Base-by-base conservation (phyloP, 2,888 invertebrate genomes). In the Sialis lutaria region DNA sequence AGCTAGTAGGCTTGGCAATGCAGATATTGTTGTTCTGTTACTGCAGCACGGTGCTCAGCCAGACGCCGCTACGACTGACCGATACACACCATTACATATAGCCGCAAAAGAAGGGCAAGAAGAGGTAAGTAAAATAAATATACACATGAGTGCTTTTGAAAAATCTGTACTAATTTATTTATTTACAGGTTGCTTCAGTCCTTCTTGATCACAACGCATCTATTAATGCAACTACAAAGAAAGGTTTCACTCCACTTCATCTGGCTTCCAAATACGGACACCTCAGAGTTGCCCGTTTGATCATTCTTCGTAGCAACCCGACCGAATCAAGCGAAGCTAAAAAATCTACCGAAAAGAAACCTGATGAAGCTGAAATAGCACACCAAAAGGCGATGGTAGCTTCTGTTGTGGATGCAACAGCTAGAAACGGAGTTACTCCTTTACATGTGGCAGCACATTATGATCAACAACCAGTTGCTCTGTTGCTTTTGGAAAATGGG, bases 201-300 rank as follows among this genome's bases (percentile, higher is more conserved):
- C 75, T 97, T 0, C 73, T 97, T 39, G 96, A 97, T 57, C 80
- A 93, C 65, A 84, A 84, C 53, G 95, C 96, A 1, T 81, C 87
- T 41, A 75, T 91, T 47, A 82, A 84, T 53, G 82, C 90, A 1
- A 82, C 90, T n/a, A 97, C 96, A 6, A 92, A 93, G 57, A 89
- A 88, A 70, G 93, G 95, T 7, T 96, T 97, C 69, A 93, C 96
- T 0, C 95, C 97, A 1, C 76, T 98, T 6, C 97, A 98, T 69
- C 74, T 98, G 48, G 95, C 96, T 4, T 86, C 93, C 40, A 98
- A 98, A 64, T 96, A 97, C 64, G 96, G 95, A n/a, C 89, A 90
- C 62, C 78, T 86, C 49, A 82, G 83, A 52, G 86, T 96, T 2
- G 92, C 91, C 1, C 74, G 85, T 50, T 72, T 95, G 49, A 69